A percentile compares a stretch with the other conserved stretches of the same genome.
These are phyloP conservation scores for Plutomurus gul DNA, from an alignment of 1,140 invertebrate species.

Conservation along the genomic window DNA sequence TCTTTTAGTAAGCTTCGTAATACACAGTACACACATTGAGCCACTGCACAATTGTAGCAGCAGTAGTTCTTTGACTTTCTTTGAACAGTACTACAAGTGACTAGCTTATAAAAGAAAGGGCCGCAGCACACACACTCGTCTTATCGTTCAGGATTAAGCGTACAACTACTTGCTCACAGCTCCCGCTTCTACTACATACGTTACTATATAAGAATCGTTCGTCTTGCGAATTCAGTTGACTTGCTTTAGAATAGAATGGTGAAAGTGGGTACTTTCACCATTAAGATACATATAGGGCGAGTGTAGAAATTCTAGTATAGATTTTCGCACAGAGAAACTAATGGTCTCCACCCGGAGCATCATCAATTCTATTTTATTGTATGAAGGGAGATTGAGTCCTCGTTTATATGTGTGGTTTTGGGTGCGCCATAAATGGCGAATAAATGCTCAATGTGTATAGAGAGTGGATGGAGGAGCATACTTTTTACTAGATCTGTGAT, in stretches of 20 bases:
- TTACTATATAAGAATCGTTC: not conserved
- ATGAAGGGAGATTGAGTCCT: not conserved
- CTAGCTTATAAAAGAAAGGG: not conserved
- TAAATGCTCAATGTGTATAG: not conserved
- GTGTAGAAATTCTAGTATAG: no score
- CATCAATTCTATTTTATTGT: slow-evolving; percentile 30
- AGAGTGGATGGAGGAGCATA: not conserved
- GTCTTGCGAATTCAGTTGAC: not conserved
- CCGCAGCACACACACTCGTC: not conserved
- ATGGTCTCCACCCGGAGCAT: not conserved
- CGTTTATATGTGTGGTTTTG: slow-evolving; percentile 27
- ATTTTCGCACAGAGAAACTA: slow-evolving; percentile 1
- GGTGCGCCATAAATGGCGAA: slow-evolving; percentile 6
- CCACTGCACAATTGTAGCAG: not conserved
- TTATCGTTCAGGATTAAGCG: slow-evolving; percentile 23
- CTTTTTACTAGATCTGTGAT: slow-evolving; percentile 2
- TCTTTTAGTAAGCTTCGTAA: not conserved
- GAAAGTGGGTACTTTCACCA: no score
- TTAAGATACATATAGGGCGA: no score
- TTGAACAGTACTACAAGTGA: no score
- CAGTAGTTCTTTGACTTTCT: not conserved
- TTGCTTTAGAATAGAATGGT: no score
- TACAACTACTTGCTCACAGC: slow-evolving; percentile 13
- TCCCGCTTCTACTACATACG: no score
- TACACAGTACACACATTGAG: not conserved